Conservation (phyloP, 2,888 invertebrate genomes). For the Timema podura region DNA sequence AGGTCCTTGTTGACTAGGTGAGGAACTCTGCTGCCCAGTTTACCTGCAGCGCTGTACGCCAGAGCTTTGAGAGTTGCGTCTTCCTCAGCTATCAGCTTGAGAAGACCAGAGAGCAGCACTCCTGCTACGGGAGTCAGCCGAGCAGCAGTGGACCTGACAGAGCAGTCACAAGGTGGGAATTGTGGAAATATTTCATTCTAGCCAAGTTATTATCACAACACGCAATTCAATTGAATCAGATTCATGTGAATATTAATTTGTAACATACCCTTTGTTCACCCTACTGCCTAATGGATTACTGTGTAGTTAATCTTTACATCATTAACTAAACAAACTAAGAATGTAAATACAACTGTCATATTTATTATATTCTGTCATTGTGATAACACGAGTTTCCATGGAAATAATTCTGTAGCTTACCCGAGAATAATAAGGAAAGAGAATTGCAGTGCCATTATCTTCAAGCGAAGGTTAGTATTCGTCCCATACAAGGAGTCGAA, state of each 20-base stretch:
- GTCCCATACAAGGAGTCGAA: constrained; percentile 84
- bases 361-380: no score
- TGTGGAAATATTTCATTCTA: no score
- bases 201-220: no score
- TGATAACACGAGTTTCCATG: no score
- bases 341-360: no score
- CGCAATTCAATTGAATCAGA: no score
- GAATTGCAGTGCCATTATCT: constrained; percentile 76
- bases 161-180: no score
- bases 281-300: no score
- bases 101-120: constrained; percentile 66
- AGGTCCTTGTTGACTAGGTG: constrained; percentile 64
- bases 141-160: constrained; percentile 54
- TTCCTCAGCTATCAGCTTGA: constrained; percentile 63
- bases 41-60: constrained; percentile 72
- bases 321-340: no score
- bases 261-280: no score
- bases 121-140: constrained; percentile 62
- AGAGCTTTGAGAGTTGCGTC: constrained; percentile 56
- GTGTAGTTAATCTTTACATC: no score
- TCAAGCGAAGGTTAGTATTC: constrained; percentile 77
- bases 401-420: constrained; percentile 52
- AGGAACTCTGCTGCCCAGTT: constrained; percentile 52
- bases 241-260: no score
- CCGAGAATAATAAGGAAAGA: constrained; percentile 74